Base-by-base conservation (phyloP, 2,113 vertebrate species). In the Apteryx owenii region DNA sequence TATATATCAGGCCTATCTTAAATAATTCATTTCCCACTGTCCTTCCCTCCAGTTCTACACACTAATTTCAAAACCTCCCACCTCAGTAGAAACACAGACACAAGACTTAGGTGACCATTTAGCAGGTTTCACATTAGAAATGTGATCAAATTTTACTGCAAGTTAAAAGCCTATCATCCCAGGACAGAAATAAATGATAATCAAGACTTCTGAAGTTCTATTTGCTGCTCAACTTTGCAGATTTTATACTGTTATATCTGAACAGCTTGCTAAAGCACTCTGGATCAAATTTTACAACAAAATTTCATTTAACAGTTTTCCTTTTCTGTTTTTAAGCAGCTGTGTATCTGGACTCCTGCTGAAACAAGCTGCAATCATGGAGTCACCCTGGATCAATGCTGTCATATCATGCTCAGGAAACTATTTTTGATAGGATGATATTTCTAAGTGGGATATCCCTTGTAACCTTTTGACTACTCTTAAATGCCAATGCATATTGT, bases 11-110 rank as follows among this genome's bases (percentile, higher is more conserved):
- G 20, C 50, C 46, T 82, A 92, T 71, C 81, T 71, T 93, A 88
- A 92, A 94, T 82, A 93, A 94, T 90, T 93, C 77, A 94, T 93
- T 69, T 92, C 61, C 68, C 23, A 36, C 42, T 40, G 72, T 70
- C 62, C 48, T 66, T 80, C 40, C 70, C 40, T 31, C 62, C 78
- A 91, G 44, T 33, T 79, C 40, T 77, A 66, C 36, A 82, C 21
- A 73, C 15, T 72, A 33, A 79, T 92, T 92, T 73, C 76, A 92
- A 96, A 93, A 95, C 72, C 62, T 91, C 53, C 70, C 16, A 48
- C 38, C 58, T 89, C 89, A 89, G 89, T 81, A 95, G 78, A 86
- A 89, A 89, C 16, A 78, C 7, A 92, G 60, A 48, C 11, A 70
- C 40, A 81, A 33, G 18, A 69, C 42, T 82, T 68, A 77, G 68